A percentile compares a stretch with the other conserved stretches of the same genome.
Conservation (phyloP, 2,113 vertebrate genomes). For the Ancistrus triradiatus region DNA sequence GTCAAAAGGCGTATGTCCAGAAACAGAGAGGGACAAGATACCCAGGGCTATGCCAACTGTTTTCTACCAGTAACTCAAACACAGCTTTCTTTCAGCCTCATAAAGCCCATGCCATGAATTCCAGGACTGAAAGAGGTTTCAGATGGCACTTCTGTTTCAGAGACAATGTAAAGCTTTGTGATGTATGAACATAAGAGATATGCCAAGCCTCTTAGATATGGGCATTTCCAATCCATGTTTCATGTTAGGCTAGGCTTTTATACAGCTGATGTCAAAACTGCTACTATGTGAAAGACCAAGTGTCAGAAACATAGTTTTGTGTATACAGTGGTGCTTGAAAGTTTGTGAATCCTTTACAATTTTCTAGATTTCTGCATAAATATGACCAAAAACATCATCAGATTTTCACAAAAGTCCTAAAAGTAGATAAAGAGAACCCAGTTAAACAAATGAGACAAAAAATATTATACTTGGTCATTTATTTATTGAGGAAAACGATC, state of each 20-base stretch:
- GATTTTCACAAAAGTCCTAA: too few relatives aligned
- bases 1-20: constrained; percentile 3
- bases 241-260: background rate
- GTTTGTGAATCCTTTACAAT: too few relatives aligned
- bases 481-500: too few relatives aligned
- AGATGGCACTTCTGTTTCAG: background rate
- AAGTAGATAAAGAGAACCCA: too few relatives aligned
- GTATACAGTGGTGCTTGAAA: too few relatives aligned
- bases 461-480: too few relatives aligned
- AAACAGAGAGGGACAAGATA: background rate
- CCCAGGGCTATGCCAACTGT: background rate
- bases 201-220: background rate
- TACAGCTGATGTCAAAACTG: too few relatives aligned
- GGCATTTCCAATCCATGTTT: background rate
- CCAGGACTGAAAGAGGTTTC: background rate
- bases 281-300: too few relatives aligned
- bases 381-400: too few relatives aligned
- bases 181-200: constrained; percentile 6
- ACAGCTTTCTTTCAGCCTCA: constrained; percentile 18
- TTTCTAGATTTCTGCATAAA: too few relatives aligned
- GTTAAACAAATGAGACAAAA: too few relatives aligned
- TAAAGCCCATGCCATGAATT: constrained; percentile 14
- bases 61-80: constrained; percentile 9
- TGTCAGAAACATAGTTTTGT: too few relatives aligned
- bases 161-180: constrained; percentile 17